Percentiles rank a stretch among this genome's conserved stretches.
phyloP scores from a whole-genome alignment of 2,797 vertebrate genomes.

The Bradypodion pumilum region DNA sequence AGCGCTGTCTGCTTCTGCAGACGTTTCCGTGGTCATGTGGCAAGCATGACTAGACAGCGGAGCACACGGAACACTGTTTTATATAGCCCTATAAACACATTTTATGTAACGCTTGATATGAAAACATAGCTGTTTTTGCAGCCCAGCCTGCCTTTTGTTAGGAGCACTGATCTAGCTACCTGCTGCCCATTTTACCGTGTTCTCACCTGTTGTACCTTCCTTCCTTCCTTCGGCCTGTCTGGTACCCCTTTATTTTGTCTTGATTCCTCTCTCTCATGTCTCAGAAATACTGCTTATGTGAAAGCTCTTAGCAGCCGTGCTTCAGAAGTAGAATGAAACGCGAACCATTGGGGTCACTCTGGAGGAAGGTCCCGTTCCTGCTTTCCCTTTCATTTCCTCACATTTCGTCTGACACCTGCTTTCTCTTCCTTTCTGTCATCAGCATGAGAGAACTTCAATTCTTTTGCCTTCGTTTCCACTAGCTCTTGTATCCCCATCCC shows the following conservation, averaged over 20 bases:
- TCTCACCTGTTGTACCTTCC: not conserved
- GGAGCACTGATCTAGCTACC: too few relatives aligned
- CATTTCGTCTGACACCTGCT: too few relatives aligned
- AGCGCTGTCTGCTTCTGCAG: too few relatives aligned
- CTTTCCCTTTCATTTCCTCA: not conserved
- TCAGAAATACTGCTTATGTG: not conserved
- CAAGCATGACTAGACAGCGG: too few relatives aligned
- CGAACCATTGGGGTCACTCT: not conserved
- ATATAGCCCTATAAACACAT: too few relatives aligned
- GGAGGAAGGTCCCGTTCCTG: not conserved
- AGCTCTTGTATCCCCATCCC: not conserved
- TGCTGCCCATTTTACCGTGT: not conserved
- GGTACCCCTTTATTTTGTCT: not conserved
- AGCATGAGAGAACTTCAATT: not conserved
- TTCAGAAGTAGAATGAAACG: constrained; percentile 18
- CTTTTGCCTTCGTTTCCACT: not conserved
- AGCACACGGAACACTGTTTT: too few relatives aligned
- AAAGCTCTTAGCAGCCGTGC: not conserved
- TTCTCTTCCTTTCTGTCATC: not conserved
- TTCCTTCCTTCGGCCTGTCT: not conserved
- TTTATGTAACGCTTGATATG: too few relatives aligned
- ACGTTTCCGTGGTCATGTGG: too few relatives aligned
- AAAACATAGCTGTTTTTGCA: not conserved
- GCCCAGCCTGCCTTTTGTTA: not conserved
- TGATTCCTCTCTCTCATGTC: not conserved